These are phyloP conservation scores for Patella pellucida DNA, from an alignment of 2,888 invertebrate genomes.

Conservation along the genomic window DNA sequence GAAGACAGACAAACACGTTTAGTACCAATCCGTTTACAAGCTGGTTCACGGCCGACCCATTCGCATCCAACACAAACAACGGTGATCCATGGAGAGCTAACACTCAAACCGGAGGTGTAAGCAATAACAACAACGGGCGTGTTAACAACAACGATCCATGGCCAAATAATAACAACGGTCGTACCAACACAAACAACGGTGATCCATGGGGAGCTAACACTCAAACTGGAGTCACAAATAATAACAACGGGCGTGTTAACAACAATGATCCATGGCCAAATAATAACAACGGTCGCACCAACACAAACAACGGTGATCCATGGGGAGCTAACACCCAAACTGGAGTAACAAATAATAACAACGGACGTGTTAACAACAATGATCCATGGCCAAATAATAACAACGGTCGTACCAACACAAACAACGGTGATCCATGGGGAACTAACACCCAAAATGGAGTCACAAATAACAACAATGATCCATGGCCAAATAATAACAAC, in stretches of 20 bases:
- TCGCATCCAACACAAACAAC: background rate
- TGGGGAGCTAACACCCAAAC: background rate
- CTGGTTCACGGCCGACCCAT: background rate
- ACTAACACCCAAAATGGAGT: background rate
- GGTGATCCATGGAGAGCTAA: background rate
- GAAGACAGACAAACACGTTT: background rate
- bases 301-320: background rate
- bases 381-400: background rate
- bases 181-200: background rate
- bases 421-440: background rate
- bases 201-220: background rate
- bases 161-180: constrained; percentile 2
- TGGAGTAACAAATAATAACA: background rate
- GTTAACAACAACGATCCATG: background rate
- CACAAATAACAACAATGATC: background rate
- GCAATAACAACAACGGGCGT: background rate
- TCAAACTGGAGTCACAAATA: background rate
- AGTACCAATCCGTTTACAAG: background rate
- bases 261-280: constrained; percentile 10
- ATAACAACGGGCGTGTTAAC: background rate
- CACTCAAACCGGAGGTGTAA: background rate
- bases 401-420: background rate
- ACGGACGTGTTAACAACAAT: background rate
- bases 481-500: background rate
- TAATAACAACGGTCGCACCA: background rate